Base-by-base conservation (phyloP, 2,797 vertebrate species). In the Sebastes trivittatus region DNA sequence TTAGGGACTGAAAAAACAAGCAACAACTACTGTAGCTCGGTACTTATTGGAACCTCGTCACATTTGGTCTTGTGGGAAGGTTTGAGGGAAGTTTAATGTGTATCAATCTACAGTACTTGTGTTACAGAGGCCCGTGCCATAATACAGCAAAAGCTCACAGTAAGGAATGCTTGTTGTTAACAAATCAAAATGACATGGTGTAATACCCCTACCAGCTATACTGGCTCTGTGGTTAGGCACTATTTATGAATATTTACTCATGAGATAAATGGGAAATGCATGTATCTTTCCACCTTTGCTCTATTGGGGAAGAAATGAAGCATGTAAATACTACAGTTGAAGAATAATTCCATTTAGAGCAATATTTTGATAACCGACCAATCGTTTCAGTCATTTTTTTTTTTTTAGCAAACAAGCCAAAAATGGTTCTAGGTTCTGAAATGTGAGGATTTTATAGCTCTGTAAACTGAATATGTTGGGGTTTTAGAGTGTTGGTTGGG, bases 171-270 rank as follows among this genome's bases (percentile, higher is more conserved):
- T 62, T 34, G 10, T 75, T 65, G 36, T 71, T 72, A 81, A 60
- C 68, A 46, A 13, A 62, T 80, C 38, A 46, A 27, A 27, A 83
- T 77, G 58, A 83, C 62, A 55, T 59, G 64, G 66, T 69, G 75
- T 25, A 63, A 80, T 65, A 71, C 30, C 52, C 46, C 30, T 32
- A 32, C 52, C 64, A 75, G 77, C 61, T 29, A 11, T 25, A 75
- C 36, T 63, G 58, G 49, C 52, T 67, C 59, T 2, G 20, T 58
- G 74, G 60, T 73, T 85, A 49, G 54, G 60, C 72, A 20, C 58
- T 72, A 38, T 87, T 75, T 77, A 73, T 54, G 22, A 74, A 38
- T 76, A 42, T 77, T 79, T 84, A 70, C 71, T 75, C 25, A 55
- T 73, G 68, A 72, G 60, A 82, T 46, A 27, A 78, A 81, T 72